A percentile compares a stretch with the other conserved stretches of the same genome.
phyloP scores from a whole-genome alignment of 2,888 invertebrate species.

The Xestia c-nigrum region DNA sequence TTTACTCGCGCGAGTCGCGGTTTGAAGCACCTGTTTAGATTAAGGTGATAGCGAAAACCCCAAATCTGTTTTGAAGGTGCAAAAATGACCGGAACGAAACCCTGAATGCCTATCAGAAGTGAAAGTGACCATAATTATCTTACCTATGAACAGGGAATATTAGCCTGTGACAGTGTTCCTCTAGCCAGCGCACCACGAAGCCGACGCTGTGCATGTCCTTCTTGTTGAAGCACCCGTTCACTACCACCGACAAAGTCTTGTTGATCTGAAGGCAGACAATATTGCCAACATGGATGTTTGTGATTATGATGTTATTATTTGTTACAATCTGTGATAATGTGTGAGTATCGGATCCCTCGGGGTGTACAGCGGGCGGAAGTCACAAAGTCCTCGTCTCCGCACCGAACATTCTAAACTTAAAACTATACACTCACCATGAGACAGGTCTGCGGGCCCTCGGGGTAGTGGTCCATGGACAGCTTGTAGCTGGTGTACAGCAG shows the following conservation, averaged over 20 bases:
- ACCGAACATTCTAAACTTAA: conserved; percentile 91
- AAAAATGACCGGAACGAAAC: background rate
- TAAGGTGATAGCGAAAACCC: background rate
- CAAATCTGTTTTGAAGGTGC: background rate
- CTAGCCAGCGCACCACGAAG: conserved; percentile 95
- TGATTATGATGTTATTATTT: background rate
- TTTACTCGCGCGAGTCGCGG: background rate
- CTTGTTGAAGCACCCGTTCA: conserved; percentile 95
- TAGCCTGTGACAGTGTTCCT: conserved; percentile 94
- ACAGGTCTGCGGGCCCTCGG: conserved; percentile 92
- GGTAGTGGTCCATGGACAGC: conserved; percentile 95
- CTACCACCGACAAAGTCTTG: conserved; percentile 93
- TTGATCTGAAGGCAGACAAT: conserved; percentile 88
- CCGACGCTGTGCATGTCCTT: conserved; percentile 93
- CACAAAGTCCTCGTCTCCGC: conserved; percentile 89
- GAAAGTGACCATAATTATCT: conserved; percentile 25
- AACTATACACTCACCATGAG: conserved; percentile 82
- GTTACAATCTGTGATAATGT: background rate
- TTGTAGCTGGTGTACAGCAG: conserved; percentile 94
- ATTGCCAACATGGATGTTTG: background rate
- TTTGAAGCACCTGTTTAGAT: background rate
- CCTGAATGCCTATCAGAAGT: background rate
- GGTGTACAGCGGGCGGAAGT: conserved; percentile 93
- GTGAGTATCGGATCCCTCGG: conserved; percentile 88
- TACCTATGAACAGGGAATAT: conserved; percentile 94